Base-by-base conservation (phyloP, 2,888 invertebrate genomes). In the Neoitamus cyanurus region DNA sequence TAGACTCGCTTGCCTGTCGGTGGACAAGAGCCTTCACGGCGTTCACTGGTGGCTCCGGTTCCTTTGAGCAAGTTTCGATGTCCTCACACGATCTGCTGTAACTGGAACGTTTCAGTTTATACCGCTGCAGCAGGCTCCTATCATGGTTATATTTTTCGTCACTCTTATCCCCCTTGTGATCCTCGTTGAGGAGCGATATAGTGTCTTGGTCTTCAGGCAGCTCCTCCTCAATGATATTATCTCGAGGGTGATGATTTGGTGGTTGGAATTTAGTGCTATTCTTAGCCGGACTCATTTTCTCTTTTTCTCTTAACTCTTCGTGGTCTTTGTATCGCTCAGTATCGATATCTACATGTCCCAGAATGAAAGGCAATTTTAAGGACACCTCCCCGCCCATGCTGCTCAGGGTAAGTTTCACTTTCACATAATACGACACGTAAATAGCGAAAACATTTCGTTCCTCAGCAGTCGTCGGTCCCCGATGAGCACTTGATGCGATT, bases 381-480 rank as follows among this genome's bases (percentile, higher is more conserved):
- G 95, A 94, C 2, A 96, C 92, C 85, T 95, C 95, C 9, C 96
- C 95, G 0, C 95, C 95, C 93, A 96, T 95, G 0, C 95, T 94
- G 85, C 96, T 95, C 48, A 96, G 93, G 6, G 94, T 92, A 0
- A 96, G 92, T 90, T 96, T 96, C 0, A 96, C 94, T 93, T 96
- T 96, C 28, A 96, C 95, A 90, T 96, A 96, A 90, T 97, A 97
- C 0, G 96, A 96, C 9, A 97, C 96, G 92, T 96, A 96, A 88
- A 97, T 96, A 72, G 96, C 96, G 89, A 96, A 96, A 0, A 95
- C 96, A 90, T 96, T 96, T 86, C 88, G 85, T 37, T 87, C 87
- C 90, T 25, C 90, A 85, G 86, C 88, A 86, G 84, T 87, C 88
- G 37, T 87, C 82, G 86, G 89, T 87, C 87, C 87, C 46, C 88